Evolutionary conservation across 2,113 vertebrate species (phyloP).

Genomic region (Hippolais icterina): DNA sequence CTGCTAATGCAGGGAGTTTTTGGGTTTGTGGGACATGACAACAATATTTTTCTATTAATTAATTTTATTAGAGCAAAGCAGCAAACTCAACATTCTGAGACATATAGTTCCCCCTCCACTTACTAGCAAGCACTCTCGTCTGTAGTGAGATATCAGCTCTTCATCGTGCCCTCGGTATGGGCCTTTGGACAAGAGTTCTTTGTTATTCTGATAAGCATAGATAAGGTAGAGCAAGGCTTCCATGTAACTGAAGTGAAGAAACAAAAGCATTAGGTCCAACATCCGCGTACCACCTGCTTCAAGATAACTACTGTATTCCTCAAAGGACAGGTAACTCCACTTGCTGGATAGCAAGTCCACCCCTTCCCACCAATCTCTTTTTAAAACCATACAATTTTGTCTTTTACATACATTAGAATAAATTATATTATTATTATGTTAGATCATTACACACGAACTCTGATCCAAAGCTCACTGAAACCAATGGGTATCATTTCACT

Average conservation of each 20-base stretch:
- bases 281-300: background rate
- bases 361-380: background rate
- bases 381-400: background rate
- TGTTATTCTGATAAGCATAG: slow-evolving; percentile 94
- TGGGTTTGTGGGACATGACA: background rate
- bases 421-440: background rate
- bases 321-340: background rate
- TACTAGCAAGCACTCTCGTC: slow-evolving; percentile 95
- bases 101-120: slow-evolving; percentile 61
- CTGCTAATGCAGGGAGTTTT: background rate
- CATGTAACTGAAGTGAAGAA: slow-evolving; percentile 82
- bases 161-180: slow-evolving; percentile 89
- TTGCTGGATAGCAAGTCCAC: background rate
- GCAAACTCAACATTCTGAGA: background rate
- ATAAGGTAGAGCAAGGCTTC: slow-evolving; percentile 94
- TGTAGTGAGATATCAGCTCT: slow-evolving; percentile 88
- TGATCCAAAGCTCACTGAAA: background rate
- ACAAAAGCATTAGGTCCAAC: background rate
- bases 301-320: background rate
- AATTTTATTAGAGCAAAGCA: background rate
- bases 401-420: background rate
- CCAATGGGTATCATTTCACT: background rate
- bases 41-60: background rate
- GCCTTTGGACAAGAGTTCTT: slow-evolving; percentile 91
- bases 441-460: background rate